These are phyloP conservation scores for Rhinella marina DNA, from an alignment of 2,797 vertebrate genomes.

Conservation along the genomic window DNA sequence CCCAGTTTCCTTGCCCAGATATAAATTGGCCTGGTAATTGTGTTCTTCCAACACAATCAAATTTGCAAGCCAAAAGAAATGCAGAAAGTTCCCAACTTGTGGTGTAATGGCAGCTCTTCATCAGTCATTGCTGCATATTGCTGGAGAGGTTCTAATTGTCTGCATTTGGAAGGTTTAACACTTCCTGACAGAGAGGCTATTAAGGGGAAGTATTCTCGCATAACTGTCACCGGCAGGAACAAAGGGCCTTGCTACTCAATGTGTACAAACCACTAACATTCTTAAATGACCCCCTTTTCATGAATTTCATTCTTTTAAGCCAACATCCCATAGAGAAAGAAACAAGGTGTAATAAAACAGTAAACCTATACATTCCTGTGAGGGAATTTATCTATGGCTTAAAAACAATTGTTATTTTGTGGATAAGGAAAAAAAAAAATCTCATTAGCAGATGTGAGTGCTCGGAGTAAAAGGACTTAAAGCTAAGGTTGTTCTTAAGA, in stretches of 20 bases:
- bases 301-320: conserved; percentile 81
- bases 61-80: conserved; percentile 77
- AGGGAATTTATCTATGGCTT: conserved; percentile 74
- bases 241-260: conserved; percentile 80
- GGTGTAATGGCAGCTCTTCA: conserved; percentile 75
- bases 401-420: conserved; percentile 81
- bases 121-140: conserved; percentile 85
- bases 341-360: conserved; percentile 78
- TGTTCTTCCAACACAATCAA: conserved; percentile 73
- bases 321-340: conserved; percentile 72
- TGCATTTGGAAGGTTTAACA: conserved; percentile 91
- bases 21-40: conserved; percentile 63
- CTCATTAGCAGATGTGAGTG: conserved; percentile 87
- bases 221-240: conserved; percentile 86
- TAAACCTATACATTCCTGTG: conserved; percentile 70
- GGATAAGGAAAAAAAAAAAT: conserved; percentile 69
- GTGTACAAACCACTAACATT: conserved; percentile 81
- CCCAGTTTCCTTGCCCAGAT: background rate
- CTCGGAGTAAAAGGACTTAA: conserved; percentile 77
- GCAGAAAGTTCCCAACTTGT: conserved; percentile 74
- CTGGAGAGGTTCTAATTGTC: conserved; percentile 87
- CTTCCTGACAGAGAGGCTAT: conserved; percentile 91
- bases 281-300: conserved; percentile 78
- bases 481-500: conserved; percentile 82
- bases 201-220: conserved; percentile 88